phyloP scores from a whole-genome alignment of 2,888 invertebrate species.

The Machimus rusticus region DNA sequence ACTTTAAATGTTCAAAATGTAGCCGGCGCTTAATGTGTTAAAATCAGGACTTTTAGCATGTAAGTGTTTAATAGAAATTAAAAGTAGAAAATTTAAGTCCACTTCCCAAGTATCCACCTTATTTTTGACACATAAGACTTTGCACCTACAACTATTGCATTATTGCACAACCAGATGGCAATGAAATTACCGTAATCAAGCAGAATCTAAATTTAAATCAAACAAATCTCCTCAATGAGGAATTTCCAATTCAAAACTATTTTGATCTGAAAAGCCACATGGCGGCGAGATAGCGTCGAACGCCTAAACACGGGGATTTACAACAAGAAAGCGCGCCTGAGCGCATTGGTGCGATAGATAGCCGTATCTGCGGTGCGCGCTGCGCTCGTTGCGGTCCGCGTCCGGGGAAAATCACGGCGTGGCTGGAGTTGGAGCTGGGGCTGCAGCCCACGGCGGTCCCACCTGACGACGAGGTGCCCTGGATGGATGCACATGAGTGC shows the following conservation, averaged over 20 bases:
- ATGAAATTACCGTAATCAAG: not conserved
- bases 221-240: not conserved
- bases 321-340: not conserved
- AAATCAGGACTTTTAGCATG: too few species aligned
- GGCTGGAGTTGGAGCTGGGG: not conserved
- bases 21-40: too few species aligned
- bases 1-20: too few species aligned
- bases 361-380: not conserved
- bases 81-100: too few species aligned
- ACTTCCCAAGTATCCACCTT: too few species aligned
- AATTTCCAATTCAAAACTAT: not conserved
- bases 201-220: not conserved
- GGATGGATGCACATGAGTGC: conserved; percentile 26
- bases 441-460: not conserved
- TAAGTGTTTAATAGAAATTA: too few species aligned
- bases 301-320: not conserved
- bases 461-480: not conserved
- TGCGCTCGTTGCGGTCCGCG: not conserved
- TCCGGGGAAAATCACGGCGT: not conserved
- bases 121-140: too few species aligned
- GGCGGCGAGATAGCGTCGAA: not conserved
- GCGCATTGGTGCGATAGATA: not conserved
- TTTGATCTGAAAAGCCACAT: not conserved
- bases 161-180: not conserved
- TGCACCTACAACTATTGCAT: not conserved